phyloP scores from a whole-genome alignment of 2,797 vertebrate species.

The Danio albolineatus region DNA sequence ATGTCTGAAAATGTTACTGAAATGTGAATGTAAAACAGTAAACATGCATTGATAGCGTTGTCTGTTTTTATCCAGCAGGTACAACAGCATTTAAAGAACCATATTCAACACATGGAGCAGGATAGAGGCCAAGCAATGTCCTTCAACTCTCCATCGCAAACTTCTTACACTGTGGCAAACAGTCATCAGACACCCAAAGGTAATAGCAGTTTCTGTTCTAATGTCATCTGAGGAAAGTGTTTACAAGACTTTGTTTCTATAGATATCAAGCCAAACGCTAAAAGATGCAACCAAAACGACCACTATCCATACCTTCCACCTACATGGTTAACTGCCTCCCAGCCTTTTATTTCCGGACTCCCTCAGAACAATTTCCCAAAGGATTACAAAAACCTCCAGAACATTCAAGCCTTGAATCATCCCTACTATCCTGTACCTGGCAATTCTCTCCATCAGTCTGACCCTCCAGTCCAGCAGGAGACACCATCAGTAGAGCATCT shows the following conservation, averaged over 20 bases:
- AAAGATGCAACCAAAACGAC: constrained; percentile 48
- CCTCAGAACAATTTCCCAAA: constrained; percentile 49
- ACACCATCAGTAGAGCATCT: constrained; percentile 34
- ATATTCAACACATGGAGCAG: constrained; percentile 56
- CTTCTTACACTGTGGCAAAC: not conserved
- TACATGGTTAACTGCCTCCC: constrained; percentile 63
- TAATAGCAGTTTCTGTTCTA: constrained; percentile 4
- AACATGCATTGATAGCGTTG: not conserved
- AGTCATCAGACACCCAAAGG: constrained; percentile 9
- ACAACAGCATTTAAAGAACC: constrained; percentile 61
- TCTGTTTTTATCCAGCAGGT: constrained; percentile 60
- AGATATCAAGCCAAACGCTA: constrained; percentile 33
- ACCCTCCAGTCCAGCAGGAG: constrained; percentile 47
- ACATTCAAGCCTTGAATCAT: constrained; percentile 38
- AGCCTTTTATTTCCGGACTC: constrained; percentile 35
- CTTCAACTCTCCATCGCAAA: constrained; percentile 44
- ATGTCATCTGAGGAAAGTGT: not conserved
- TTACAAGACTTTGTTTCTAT: not conserved
- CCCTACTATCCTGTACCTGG: constrained; percentile 17
- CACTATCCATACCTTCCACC: constrained; percentile 23
- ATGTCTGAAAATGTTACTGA: not conserved
- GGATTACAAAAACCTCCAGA: constrained; percentile 47
- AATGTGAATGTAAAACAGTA: not conserved
- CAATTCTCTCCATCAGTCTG: constrained; percentile 47
- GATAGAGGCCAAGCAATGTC: constrained; percentile 15